Percentiles rank a stretch among this genome's conserved stretches.
Conservation (phyloP, 1,140 invertebrate genomes). For the Hirudo medicinalis region DNA sequence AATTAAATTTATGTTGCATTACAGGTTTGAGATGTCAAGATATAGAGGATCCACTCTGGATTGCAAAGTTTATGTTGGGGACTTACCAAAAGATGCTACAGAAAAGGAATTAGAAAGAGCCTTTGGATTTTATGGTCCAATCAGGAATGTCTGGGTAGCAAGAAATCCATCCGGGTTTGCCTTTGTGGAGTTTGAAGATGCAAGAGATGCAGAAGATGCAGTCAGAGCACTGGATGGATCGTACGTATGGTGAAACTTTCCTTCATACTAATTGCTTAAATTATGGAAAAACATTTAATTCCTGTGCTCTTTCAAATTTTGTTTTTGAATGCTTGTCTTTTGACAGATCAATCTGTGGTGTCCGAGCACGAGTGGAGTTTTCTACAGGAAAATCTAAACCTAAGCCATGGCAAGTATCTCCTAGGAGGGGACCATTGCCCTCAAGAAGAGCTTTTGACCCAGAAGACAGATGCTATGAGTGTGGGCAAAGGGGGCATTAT, state of each 20-base stretch:
- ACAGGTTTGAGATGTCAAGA: slow-evolving; percentile 18
- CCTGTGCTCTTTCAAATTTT: no score
- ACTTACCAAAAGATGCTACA: slow-evolving; percentile 49
- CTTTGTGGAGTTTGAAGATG: slow-evolving; percentile 89
- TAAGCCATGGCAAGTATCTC: slow-evolving; percentile 34
- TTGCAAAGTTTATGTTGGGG: slow-evolving; percentile 91
- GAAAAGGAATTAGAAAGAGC: slow-evolving; percentile 52
- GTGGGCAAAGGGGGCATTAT: slow-evolving; percentile 77
- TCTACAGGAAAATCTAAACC: slow-evolving; percentile 60
- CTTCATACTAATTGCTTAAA: no score
- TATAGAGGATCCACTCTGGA: slow-evolving; percentile 47
- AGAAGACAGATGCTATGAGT: slow-evolving; percentile 78
- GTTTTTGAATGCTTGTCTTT: neutral
- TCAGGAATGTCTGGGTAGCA: slow-evolving; percentile 87
- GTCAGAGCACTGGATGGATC: slow-evolving; percentile 78
- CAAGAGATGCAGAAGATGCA: slow-evolving; percentile 83
- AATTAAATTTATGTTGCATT: slow-evolving; percentile 1
- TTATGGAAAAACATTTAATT: no score
- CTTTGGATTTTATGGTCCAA: slow-evolving; percentile 82
- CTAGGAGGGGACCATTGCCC: slow-evolving; percentile 33
- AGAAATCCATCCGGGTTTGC: slow-evolving; percentile 72
- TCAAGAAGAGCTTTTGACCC: slow-evolving; percentile 50
- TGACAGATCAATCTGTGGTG: slow-evolving; percentile 65
- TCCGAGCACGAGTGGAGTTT: slow-evolving; percentile 75
- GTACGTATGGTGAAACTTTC: slow-evolving; percentile 32